Evolutionary conservation across 2,888 invertebrate species (phyloP).

Genomic region (Drosophila merina): DNA sequence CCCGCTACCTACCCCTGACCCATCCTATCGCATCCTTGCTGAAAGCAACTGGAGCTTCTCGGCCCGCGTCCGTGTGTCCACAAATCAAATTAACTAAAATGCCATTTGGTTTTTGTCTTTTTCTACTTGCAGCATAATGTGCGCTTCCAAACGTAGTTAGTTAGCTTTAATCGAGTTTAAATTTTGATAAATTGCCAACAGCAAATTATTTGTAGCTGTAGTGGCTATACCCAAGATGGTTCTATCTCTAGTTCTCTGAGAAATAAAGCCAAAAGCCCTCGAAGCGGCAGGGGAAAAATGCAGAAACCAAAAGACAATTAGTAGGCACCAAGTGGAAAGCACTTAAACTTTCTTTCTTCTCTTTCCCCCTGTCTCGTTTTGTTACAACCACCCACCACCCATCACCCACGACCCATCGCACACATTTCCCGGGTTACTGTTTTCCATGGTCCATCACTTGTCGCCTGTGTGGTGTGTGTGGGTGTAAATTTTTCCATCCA

Average conservation of each 20-base stretch:
- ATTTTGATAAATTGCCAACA: conserved; percentile 71
- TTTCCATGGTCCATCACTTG: conserved; percentile 17
- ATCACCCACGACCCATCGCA: background rate
- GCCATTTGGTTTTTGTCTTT: conserved; percentile 81
- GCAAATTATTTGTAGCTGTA: conserved; percentile 41
- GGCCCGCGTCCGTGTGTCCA: conserved; percentile 44
- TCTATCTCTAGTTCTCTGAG: conserved; percentile 39
- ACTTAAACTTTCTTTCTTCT: conserved; percentile 50
- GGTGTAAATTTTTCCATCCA: conserved; percentile 1
- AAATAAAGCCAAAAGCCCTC: conserved; percentile 42
- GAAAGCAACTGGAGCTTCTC: conserved; percentile 1
- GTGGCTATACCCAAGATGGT: conserved; percentile 21
- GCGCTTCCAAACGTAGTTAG: conserved; percentile 76
- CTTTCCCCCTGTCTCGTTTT: conserved; percentile 20
- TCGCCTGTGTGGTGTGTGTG: conserved; percentile 6
- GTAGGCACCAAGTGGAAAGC: conserved; percentile 68
- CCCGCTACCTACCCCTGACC: background rate
- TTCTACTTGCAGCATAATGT: conserved; percentile 81
- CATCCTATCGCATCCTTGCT: background rate
- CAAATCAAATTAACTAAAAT: conserved; percentile 78
- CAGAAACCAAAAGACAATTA: conserved; percentile 79
- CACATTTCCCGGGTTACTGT: conserved; percentile 7
- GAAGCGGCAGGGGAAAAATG: conserved; percentile 56
- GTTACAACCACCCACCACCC: background rate
- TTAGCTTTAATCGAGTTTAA: conserved; percentile 73